Conservation (phyloP, 2,797 vertebrate species). For the Cryptoprocta ferox region DNA sequence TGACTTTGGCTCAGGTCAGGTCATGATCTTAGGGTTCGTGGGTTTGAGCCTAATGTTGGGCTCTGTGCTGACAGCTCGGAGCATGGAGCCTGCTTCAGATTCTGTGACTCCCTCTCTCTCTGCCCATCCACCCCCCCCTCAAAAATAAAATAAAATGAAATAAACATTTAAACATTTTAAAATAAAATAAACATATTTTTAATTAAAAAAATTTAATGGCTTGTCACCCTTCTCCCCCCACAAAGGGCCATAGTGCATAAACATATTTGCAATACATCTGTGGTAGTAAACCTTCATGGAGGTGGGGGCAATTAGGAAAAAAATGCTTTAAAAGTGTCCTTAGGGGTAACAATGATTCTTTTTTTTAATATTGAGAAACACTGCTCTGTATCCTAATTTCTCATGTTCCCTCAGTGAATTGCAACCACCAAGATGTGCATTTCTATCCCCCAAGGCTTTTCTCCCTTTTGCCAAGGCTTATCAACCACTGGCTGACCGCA, state of each 20-base stretch:
- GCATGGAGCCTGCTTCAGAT: no score
- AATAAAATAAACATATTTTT: no score
- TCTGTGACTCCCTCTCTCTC: no score
- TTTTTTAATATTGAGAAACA: not conserved
- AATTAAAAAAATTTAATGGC: no score
- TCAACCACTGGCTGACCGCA: no score
- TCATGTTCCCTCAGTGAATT: not conserved
- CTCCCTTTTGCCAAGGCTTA: not conserved
- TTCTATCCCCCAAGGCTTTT: not conserved
- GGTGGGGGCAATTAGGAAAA: not conserved
- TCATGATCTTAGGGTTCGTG: no score
- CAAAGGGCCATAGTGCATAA: not conserved
- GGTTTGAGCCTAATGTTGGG: no score
- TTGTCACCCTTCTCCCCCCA: not conserved
- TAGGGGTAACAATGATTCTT: not conserved
- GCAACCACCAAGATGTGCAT: no score
- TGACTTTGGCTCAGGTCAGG: no score
- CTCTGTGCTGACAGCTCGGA: no score
- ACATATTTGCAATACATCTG: not conserved
- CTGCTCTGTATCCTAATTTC: not conserved
- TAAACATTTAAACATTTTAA: no score
- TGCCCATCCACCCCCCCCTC: accelerated
- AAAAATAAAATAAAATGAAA: no score
- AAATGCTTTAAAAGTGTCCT: not conserved
- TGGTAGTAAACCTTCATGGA: not conserved